These are phyloP conservation scores for Labroides dimidiatus DNA, from an alignment of 2,797 vertebrate genomes.

Conservation along the genomic window DNA sequence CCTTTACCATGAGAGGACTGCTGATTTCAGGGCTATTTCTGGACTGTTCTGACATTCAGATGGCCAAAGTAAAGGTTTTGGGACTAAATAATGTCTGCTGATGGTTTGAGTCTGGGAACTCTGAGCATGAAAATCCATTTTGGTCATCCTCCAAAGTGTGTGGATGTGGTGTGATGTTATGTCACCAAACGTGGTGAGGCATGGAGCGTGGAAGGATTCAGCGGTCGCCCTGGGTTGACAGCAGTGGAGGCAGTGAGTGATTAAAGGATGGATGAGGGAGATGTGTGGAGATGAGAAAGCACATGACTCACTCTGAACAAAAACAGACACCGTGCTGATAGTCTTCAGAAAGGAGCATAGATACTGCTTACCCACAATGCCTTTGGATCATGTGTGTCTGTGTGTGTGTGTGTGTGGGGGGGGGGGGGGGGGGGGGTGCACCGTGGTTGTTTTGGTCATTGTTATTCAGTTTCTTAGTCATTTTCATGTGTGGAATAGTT, in stretches of 20 bases:
- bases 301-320: conserved; percentile 59
- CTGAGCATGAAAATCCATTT: conserved; percentile 21
- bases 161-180: conserved; percentile 21
- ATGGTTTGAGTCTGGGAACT: conserved; percentile 5
- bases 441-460: conserved; percentile 7
- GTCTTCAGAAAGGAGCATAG: conserved; percentile 24
- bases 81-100: conserved; percentile 19
- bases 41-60: conserved; percentile 58
- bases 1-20: conserved; percentile 52
- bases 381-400: not conserved
- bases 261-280: conserved; percentile 55
- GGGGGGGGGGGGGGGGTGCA: not conserved
- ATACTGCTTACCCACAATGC: conserved; percentile 12
- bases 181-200: conserved; percentile 20
- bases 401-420: no score
- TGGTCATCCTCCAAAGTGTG: conserved; percentile 13
- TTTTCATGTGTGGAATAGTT: conserved; percentile 39
- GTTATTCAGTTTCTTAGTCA: conserved; percentile 7
- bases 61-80: conserved; percentile 47
- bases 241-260: conserved; percentile 65
- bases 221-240: conserved; percentile 54
- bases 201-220: conserved; percentile 35
- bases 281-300: conserved; percentile 52
- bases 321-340: conserved; percentile 31
- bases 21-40: conserved; percentile 48